Conservation (phyloP, 2,888 invertebrate species). For the Lasioglossum villosulum region DNA sequence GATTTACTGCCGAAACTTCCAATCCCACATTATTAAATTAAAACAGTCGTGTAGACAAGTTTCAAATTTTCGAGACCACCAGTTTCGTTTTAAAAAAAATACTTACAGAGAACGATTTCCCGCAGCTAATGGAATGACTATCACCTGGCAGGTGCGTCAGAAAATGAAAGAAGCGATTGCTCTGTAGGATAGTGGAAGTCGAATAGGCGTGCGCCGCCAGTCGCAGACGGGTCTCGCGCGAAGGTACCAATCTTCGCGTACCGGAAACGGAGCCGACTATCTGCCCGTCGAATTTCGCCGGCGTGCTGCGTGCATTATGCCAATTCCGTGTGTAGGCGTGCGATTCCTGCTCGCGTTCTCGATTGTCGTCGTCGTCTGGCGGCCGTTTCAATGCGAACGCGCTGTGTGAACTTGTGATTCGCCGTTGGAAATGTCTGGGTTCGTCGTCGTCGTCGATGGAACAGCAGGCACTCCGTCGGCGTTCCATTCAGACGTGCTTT, state of each 20-base stretch:
- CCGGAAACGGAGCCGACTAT: background rate
- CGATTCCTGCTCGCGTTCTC: background rate
- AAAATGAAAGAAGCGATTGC: background rate
- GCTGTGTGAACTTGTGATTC: constrained; percentile 27
- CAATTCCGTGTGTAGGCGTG: background rate
- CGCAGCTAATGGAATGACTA: background rate
- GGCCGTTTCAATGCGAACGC: constrained; percentile 5
- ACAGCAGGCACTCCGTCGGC: background rate
- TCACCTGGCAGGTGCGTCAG: background rate
- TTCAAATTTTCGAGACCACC: background rate
- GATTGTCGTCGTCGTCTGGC: constrained; percentile 18
- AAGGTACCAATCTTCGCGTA: constrained; percentile 13
- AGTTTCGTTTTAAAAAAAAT: background rate
- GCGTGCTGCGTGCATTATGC: constrained; percentile 6
- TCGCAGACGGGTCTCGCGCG: background rate
- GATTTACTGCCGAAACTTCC: no score
- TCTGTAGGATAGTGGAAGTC: background rate
- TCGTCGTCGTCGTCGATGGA: background rate
- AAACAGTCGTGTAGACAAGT: no score
- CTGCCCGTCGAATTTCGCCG: background rate
- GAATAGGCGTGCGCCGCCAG: background rate
- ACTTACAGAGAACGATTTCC: background rate
- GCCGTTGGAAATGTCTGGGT: constrained; percentile 22
- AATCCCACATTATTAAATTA: no score
- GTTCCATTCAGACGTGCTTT: constrained; percentile 25